phyloP scores from a whole-genome alignment of 2,113 vertebrate species.

The Puntigrus tetrazona region DNA sequence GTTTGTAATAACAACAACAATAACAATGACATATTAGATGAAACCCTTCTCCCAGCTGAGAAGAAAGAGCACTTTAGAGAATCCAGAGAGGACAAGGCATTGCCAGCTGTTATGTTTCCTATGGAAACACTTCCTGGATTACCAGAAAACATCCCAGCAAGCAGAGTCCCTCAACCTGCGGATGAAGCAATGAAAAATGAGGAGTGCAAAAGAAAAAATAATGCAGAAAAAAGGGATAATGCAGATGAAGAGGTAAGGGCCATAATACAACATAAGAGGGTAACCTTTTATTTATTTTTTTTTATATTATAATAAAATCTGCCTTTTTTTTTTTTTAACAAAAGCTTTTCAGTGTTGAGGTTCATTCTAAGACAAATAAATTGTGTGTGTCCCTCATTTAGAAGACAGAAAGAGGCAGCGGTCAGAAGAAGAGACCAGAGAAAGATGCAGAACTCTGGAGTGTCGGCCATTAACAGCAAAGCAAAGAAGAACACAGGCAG shows the following conservation, averaged over 20 bases:
- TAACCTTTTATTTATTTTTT: background rate
- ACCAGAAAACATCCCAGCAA: constrained; percentile 73
- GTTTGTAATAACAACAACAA: constrained; percentile 67
- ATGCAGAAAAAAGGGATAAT: constrained; percentile 67
- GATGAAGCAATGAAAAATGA: constrained; percentile 62
- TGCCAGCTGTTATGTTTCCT: constrained; percentile 91
- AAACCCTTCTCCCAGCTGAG: constrained; percentile 50
- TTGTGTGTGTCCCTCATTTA: background rate
- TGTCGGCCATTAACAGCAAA: constrained; percentile 80
- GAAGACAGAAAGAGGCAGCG: constrained; percentile 73
- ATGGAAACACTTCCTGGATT: constrained; percentile 89
- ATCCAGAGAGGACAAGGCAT: constrained; percentile 71
- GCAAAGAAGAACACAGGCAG: constrained; percentile 79
- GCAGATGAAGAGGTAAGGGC: constrained; percentile 65
- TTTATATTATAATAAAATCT: background rate
- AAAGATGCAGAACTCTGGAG: constrained; percentile 76
- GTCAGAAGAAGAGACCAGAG: constrained; percentile 82
- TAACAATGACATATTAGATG: constrained; percentile 41
- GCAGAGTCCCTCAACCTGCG: constrained; percentile 54
- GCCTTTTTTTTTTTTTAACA: background rate
- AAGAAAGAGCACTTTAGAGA: constrained; percentile 65
- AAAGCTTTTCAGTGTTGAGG: background rate
- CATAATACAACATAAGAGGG: background rate
- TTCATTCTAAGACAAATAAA: background rate
- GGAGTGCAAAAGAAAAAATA: constrained; percentile 54